Evolutionary conservation across 2,888 invertebrate species (phyloP).

Genomic region (Gonocerus acuteangulatus): DNA sequence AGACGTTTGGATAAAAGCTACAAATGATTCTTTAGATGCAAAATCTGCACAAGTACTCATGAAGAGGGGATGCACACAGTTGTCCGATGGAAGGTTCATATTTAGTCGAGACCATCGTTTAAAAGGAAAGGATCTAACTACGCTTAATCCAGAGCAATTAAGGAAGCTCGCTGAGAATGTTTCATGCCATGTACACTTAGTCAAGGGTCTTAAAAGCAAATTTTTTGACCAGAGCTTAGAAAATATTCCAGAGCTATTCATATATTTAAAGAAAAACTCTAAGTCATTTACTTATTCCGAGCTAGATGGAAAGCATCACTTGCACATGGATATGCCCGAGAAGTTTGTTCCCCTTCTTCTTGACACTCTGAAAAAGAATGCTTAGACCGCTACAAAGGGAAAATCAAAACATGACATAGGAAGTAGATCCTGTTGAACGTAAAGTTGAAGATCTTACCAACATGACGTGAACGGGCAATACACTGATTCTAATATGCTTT

Average conservation of each 20-base stretch:
- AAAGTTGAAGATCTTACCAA: too few species aligned
- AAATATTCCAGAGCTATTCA: conserved; percentile 45
- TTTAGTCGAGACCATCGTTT: conserved; percentile 60
- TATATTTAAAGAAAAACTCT: conserved; percentile 49
- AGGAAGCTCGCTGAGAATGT: conserved; percentile 41
- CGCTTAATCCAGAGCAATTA: conserved; percentile 19
- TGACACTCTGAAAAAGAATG: not conserved
- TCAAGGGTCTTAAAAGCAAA: conserved; percentile 52
- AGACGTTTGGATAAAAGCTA: conserved; percentile 50
- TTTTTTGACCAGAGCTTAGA: conserved; percentile 45
- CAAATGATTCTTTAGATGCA: conserved; percentile 50
- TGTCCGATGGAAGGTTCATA: conserved; percentile 51
- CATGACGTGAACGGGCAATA: too few species aligned
- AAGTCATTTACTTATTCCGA: conserved; percentile 53
- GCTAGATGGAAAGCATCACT: conserved; percentile 63
- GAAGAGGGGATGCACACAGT: conserved; percentile 50
- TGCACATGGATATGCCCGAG: conserved; percentile 64
- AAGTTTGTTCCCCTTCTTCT: conserved; percentile 41
- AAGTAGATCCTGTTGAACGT: not conserved
- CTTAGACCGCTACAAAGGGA: not conserved
- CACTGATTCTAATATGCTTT: too few species aligned
- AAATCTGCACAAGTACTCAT: conserved; percentile 49
- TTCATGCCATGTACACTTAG: conserved; percentile 55
- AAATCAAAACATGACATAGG: not conserved
- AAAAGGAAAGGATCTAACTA: conserved; percentile 42